These are phyloP conservation scores for Solen grandis DNA, from an alignment of 1,140 invertebrate genomes.

Conservation along the genomic window DNA sequence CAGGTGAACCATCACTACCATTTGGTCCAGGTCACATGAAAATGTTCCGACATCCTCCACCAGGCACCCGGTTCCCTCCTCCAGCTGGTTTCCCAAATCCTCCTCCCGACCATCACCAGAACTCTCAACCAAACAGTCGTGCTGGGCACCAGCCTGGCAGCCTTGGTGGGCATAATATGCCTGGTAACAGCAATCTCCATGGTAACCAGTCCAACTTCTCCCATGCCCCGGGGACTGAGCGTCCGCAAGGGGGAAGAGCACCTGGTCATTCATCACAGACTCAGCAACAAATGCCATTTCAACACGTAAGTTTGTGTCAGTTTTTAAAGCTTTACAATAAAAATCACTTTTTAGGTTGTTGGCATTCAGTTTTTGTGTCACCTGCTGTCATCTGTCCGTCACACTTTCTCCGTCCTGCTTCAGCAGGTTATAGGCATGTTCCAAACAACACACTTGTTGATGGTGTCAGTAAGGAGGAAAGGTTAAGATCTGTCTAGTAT, in stretches of 20 bases:
- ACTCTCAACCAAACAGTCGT: constrained; percentile 6
- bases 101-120: constrained; percentile 13
- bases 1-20: too few species aligned
- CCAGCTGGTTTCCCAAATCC: constrained; percentile 20
- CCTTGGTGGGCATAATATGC: neutral
- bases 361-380: too few species aligned
- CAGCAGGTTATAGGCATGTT: too few species aligned
- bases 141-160: neutral
- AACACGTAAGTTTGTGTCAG: constrained; percentile 1
- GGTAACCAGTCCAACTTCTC: constrained; percentile 33
- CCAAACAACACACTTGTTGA: too few species aligned
- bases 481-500: too few species aligned
- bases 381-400: too few species aligned
- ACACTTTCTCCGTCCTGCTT: too few species aligned
- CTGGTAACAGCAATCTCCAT: neutral
- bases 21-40: constrained; percentile 12
- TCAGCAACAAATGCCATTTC: constrained; percentile 25
- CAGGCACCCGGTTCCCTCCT: constrained; percentile 28
- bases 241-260: constrained; percentile 17
- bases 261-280: neutral
- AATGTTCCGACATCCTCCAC: constrained; percentile 50
- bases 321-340: too few species aligned
- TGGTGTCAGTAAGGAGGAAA: too few species aligned
- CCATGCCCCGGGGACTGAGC: constrained; percentile 44
- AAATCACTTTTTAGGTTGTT: too few species aligned